These are phyloP conservation scores for Chloroclystis v-ata DNA, from an alignment of 2,888 invertebrate species.

Conservation along the genomic window DNA sequence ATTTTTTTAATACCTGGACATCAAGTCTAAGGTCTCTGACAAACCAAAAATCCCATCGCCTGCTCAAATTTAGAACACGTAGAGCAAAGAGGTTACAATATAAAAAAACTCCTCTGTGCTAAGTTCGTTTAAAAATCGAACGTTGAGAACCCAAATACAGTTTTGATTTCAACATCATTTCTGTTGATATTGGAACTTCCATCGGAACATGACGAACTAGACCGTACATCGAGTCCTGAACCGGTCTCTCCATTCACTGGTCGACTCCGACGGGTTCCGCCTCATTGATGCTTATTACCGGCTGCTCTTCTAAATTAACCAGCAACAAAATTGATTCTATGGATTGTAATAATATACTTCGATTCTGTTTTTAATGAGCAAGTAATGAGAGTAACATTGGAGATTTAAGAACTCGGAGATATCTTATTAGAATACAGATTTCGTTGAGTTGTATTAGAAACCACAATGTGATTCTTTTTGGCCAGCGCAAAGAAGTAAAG, in stretches of 20 bases:
- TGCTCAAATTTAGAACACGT: too few relatives aligned
- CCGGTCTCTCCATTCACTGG: conserved; percentile 29
- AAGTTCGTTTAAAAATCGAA: too few relatives aligned
- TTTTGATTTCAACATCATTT: not conserved
- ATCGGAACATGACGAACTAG: conserved; percentile 11
- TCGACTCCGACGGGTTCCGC: conserved; percentile 26
- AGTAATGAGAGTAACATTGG: conserved; percentile 3
- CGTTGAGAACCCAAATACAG: not conserved
- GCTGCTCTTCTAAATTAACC: conserved; percentile 22
- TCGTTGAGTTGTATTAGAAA: too few relatives aligned
- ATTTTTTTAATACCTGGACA: too few relatives aligned
- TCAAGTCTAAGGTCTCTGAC: too few relatives aligned
- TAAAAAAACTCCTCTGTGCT: not conserved
- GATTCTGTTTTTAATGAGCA: conserved; percentile 19
- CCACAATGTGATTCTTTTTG: too few relatives aligned
- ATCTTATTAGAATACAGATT: not conserved
- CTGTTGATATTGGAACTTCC: not conserved
- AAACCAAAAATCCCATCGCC: too few relatives aligned
- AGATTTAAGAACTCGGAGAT: not conserved
- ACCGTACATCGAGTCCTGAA: conserved; percentile 18
- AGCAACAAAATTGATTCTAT: conserved; percentile 23
- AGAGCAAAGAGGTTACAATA: not conserved
- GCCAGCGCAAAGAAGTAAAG: too few relatives aligned
- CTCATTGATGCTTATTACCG: conserved; percentile 29
- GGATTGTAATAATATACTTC: conserved; percentile 23